Evolutionary conservation across 2,113 vertebrate species (phyloP).

Genomic region (Micronycteris hirsuta): DNA sequence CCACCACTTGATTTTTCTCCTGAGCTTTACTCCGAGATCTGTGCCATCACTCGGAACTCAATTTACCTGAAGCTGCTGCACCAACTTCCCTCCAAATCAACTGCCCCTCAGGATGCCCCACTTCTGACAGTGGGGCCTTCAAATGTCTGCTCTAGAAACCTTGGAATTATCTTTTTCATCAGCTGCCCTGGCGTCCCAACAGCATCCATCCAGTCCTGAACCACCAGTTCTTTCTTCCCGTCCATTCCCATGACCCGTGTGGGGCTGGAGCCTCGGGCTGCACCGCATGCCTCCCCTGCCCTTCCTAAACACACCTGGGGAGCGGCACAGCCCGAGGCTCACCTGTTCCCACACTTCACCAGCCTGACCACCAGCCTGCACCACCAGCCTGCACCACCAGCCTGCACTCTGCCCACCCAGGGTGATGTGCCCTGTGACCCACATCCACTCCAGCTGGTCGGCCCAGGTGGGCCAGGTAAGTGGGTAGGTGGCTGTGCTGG

Average conservation of each 20-base stretch:
- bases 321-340: not conserved
- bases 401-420: not conserved
- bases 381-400: too few relatives aligned
- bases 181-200: not conserved
- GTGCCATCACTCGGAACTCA: not conserved
- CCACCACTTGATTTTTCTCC: accelerated
- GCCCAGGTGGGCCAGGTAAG: not conserved
- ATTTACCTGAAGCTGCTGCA: not conserved
- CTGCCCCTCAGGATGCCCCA: not conserved
- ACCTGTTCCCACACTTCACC: too few relatives aligned
- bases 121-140: not conserved
- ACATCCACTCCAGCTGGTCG: not conserved
- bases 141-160: not conserved
- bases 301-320: not conserved
- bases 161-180: not conserved
- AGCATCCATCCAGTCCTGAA: not conserved
- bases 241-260: not conserved
- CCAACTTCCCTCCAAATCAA: not conserved
- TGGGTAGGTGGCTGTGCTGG: not conserved
- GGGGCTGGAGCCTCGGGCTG: not conserved
- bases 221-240: not conserved
- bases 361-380: too few relatives aligned
- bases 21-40: not conserved
- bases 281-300: not conserved
- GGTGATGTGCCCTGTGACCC: not conserved